Evolutionary conservation across 2,113 vertebrate species (phyloP), one percentile per base, ranked within the genome.

Genomic region (Notiomystis cincta): DNA sequence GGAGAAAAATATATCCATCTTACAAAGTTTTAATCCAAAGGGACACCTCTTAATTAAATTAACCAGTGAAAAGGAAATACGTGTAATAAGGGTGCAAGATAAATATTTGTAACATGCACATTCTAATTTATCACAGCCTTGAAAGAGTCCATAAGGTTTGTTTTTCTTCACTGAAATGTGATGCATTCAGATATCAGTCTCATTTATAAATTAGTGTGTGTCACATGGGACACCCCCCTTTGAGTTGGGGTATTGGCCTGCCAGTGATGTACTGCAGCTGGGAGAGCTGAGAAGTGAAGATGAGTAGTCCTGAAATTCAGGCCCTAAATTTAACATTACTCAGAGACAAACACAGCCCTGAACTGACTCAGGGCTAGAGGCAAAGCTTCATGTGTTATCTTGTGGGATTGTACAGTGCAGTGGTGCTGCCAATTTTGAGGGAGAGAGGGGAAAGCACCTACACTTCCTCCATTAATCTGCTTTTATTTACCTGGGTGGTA

Each of bases 81-180:
- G 96, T 97, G 91, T 97, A 97, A 97, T 96, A 96, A 96, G 94
- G 89, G 87, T 95, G 93, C 84, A 97, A 97, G 96, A 95, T 90
- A 98, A 98, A 97, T 96, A 96, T 58, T 80, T 89, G 88, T 70
- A 96, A 93, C 88, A 2, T 89, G 96, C 56, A 85, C 91, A 54
- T 80, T 95, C 93, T 96, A 97, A 98, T 98, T 98, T 96, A 97
- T 98, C 96, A 95, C 76, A 84, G 92, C 92, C 95, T 97, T 96
- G 75, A 96, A 97, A 93, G 90, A 82, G 80, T 96, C 95, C 88
- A 50, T 61, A 94, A 94, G 96, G 93, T 97, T 97, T 78, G 86
- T 96, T 96, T 97, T 97, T 78, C 94, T 97, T 98, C 83, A 81
- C 58, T 96, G 97, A 96, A 98, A 94, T 93, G 93, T 89, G 77